phyloP scores from a whole-genome alignment of 2,113 vertebrate genomes.

The Willisornis vidua region DNA sequence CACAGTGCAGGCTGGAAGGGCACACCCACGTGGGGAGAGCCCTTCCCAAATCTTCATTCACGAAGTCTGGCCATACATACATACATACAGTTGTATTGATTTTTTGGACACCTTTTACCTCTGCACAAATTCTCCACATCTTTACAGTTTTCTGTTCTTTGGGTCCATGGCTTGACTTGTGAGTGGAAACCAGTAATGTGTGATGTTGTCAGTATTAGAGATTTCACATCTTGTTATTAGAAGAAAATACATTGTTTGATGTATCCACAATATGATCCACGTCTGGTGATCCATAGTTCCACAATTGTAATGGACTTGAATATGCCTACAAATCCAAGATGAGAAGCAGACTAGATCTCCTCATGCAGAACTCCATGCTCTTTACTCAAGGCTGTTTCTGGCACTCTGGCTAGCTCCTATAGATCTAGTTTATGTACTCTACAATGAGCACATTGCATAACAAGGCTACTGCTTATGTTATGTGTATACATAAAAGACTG shows the following conservation, averaged over 20 bases:
- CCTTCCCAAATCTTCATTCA: too few relatives aligned
- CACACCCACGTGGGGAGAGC: too few relatives aligned
- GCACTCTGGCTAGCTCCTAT: not conserved
- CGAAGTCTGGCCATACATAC: too few relatives aligned
- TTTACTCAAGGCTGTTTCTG: not conserved
- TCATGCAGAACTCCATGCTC: not conserved
- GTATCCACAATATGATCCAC: not conserved
- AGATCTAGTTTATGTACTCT: not conserved
- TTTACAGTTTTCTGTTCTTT: not conserved
- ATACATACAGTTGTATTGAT: not conserved
- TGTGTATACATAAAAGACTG: not conserved
- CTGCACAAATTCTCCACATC: not conserved
- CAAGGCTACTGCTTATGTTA: not conserved
- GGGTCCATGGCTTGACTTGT: not conserved
- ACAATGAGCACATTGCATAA: not conserved
- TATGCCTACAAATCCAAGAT: not conserved
- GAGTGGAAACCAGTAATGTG: not conserved
- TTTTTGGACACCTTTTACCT: not conserved
- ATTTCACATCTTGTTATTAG: not conserved
- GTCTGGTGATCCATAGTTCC: not conserved
- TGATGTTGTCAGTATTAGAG: not conserved
- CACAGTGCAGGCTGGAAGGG: too few relatives aligned
- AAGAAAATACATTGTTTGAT: not conserved
- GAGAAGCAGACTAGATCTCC: not conserved
- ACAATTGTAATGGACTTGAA: not conserved